Evolutionary conservation across 2,113 vertebrate genomes (phyloP).

Genomic region (Oncorhynchus kisutch): DNA sequence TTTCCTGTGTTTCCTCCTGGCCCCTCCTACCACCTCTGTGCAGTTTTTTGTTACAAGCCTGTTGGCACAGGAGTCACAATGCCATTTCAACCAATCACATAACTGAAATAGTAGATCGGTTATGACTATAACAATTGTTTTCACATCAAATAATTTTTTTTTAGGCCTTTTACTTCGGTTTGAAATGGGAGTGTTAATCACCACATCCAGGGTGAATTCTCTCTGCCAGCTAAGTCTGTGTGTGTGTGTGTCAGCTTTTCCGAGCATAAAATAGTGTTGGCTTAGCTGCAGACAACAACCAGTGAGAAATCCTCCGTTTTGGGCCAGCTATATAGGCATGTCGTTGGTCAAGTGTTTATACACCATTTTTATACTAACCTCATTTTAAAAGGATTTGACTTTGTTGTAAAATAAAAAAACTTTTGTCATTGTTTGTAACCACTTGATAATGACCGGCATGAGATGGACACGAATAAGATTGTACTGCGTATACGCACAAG

Average conservation of each 20-base stretch:
- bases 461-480: slow-evolving; percentile 41
- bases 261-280: slow-evolving; percentile 25
- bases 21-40: slow-evolving; percentile 27
- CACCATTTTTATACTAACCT: slow-evolving; percentile 8
- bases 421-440: slow-evolving; percentile 36
- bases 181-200: slow-evolving; percentile 24
- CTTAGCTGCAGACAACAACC: not conserved
- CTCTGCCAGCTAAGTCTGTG: slow-evolving; percentile 33
- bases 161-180: slow-evolving; percentile 17
- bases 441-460: slow-evolving; percentile 42
- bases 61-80: slow-evolving; percentile 46
- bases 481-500: slow-evolving; percentile 48
- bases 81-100: slow-evolving; percentile 35
- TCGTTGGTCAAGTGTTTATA: slow-evolving; percentile 37
- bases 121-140: slow-evolving; percentile 40
- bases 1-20: slow-evolving; percentile 71
- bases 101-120: slow-evolving; percentile 25
- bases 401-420: too few relatives aligned
- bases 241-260: slow-evolving; percentile 11
- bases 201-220: slow-evolving; percentile 31
- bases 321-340: slow-evolving; percentile 5
- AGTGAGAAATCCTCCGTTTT: slow-evolving; percentile 36
- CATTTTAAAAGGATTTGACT: not conserved
- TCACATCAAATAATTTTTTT: slow-evolving; percentile 49
- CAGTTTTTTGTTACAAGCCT: slow-evolving; percentile 35